phyloP scores from a whole-genome alignment of 2,888 invertebrate species.

The Platerodrilus igneus region DNA sequence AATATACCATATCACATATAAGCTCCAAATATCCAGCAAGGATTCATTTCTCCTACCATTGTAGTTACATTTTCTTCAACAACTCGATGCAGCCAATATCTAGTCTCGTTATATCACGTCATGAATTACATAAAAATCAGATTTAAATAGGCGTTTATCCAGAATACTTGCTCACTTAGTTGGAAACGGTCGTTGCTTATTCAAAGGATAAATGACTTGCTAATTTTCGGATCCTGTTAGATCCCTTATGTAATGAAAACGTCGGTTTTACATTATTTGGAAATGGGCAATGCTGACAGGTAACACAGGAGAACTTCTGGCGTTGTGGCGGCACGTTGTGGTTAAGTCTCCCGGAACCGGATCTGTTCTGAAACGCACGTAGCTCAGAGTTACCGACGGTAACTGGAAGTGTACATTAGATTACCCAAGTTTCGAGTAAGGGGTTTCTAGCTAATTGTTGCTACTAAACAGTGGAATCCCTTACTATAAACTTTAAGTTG shows the following conservation, averaged over 20 bases:
- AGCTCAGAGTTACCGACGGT: conserved; percentile 25
- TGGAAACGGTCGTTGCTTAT: no score
- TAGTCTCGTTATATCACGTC: conserved; percentile 11
- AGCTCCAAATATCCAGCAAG: conserved; percentile 36
- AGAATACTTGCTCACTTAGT: no score
- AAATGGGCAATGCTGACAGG: conserved; percentile 24
- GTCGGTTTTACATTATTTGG: no score
- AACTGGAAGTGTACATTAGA: conserved; percentile 27
- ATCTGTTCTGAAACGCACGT: conserved; percentile 26
- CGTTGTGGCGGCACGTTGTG: conserved; percentile 26
- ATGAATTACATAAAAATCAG: no score
- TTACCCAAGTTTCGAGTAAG: conserved; percentile 26
- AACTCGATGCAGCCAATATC: conserved; percentile 17
- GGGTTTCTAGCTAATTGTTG: conserved; percentile 25
- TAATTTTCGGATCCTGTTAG: no score
- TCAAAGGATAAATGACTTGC: no score
- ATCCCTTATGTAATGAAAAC: no score
- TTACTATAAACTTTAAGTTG: no score
- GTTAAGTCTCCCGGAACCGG: conserved; percentile 26
- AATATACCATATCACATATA: conserved; percentile 40
- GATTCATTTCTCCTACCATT: conserved; percentile 32
- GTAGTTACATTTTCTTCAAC: conserved; percentile 22
- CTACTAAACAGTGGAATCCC: no score
- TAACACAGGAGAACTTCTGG: conserved; percentile 22
- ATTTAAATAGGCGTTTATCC: no score